These are phyloP conservation scores for Mastomys coucha DNA, from an alignment of 2,113 vertebrate genomes.

Conservation along the genomic window DNA sequence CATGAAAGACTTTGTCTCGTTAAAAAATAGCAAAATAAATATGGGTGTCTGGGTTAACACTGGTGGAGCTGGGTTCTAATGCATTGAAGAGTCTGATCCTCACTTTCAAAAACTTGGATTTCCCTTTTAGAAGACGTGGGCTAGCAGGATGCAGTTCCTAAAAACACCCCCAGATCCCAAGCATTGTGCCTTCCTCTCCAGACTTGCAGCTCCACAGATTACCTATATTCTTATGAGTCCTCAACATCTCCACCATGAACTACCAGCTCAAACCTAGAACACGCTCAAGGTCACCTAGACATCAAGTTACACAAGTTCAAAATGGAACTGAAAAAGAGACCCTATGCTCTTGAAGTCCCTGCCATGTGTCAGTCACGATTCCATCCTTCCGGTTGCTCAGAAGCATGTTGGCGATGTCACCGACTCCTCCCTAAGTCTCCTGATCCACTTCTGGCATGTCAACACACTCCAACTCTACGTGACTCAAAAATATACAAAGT, in stretches of 20 bases:
- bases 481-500: not conserved
- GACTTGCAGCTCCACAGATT: not conserved
- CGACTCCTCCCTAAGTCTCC: not conserved
- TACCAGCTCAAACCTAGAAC: not conserved
- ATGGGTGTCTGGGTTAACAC: not conserved
- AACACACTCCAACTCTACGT: not conserved
- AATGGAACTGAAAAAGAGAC: not conserved
- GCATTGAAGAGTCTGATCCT: not conserved
- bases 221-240: not conserved
- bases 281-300: not conserved
- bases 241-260: not conserved
- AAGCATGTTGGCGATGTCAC: not conserved
- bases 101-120: not conserved
- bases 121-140: not conserved
- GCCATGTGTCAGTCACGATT: not conserved
- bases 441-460: not conserved
- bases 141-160: not conserved
- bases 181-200: not conserved
- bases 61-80: not conserved
- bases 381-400: not conserved
- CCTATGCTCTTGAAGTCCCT: not conserved
- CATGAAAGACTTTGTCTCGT: not conserved
- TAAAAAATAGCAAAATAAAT: not conserved
- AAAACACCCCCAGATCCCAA: not conserved
- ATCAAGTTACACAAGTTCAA: not conserved